These are phyloP conservation scores for Lepidochrysops patricia DNA, from an alignment of 2,888 invertebrate species.

Conservation along the genomic window DNA sequence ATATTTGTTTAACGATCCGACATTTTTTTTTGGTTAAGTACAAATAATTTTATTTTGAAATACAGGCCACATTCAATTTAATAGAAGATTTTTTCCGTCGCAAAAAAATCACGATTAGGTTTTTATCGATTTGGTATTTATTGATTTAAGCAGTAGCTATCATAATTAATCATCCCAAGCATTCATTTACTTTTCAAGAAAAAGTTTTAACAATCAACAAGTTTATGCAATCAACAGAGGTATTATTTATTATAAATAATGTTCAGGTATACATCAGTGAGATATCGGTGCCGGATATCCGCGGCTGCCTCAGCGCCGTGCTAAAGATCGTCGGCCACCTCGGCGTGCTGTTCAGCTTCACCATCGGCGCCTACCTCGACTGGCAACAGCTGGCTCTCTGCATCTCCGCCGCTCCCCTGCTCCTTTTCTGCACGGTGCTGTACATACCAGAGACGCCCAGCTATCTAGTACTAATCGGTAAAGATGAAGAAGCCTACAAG, in stretches of 20 bases:
- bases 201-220: no score
- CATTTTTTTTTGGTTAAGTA: no score
- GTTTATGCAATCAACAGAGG: no score
- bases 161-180: no score
- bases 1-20: no score
- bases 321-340: slow-evolving; percentile 90
- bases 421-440: slow-evolving; percentile 83
- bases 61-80: no score
- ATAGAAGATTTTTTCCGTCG: no score
- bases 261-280: slow-evolving; percentile 91
- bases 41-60: no score
- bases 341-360: slow-evolving; percentile 88
- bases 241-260: slow-evolving; percentile 15
- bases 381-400: slow-evolving; percentile 90
- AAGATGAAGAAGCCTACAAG: slow-evolving; percentile 77
- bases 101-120: no score
- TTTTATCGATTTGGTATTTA: no score
- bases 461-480: slow-evolving; percentile 83
- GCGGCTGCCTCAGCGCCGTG: slow-evolving; percentile 90
- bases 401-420: slow-evolving; percentile 84
- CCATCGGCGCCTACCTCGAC: slow-evolving; percentile 86
- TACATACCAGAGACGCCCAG: slow-evolving; percentile 93
- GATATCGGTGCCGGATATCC: slow-evolving; percentile 88
- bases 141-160: no score
- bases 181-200: no score